Evolutionary conservation across 2,888 invertebrate genomes (phyloP).

Genomic region (Drosophila siamana): DNA sequence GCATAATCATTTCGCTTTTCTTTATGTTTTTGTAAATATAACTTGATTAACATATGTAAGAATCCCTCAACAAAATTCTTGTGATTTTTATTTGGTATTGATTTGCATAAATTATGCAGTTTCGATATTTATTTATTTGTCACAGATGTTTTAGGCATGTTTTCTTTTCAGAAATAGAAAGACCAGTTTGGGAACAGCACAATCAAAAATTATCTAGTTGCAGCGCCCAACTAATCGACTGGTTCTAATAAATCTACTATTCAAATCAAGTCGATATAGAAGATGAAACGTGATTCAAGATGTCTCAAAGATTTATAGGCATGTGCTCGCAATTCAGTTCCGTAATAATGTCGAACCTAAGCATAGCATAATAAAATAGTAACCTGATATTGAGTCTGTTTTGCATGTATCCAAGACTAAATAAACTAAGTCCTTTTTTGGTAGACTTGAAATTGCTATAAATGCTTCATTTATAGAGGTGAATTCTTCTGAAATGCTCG

Average conservation of each 20-base stretch:
- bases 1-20: conserved; percentile 26
- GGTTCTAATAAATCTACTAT: conserved; percentile 18
- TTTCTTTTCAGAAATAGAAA: conserved; percentile 5
- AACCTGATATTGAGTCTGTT: background rate
- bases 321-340: conserved; percentile 13
- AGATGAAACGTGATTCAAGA: conserved; percentile 10
- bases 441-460: no score
- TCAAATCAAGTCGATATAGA: background rate
- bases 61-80: background rate
- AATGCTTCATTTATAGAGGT: no score
- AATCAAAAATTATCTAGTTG: conserved; percentile 15
- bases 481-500: no score
- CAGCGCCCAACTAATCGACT: conserved; percentile 9
- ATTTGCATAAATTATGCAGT: conserved; percentile 18
- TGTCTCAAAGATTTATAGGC: conserved; percentile 12
- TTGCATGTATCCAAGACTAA: background rate
- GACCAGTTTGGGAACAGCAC: conserved; percentile 6
- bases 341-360: conserved; percentile 1
- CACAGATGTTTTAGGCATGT: conserved; percentile 1
- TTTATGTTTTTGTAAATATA: conserved; percentile 6
- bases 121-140: conserved; percentile 16
- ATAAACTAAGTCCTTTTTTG: no score
- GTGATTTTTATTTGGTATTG: background rate
- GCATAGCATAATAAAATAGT: background rate
- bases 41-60: conserved; percentile 29